phyloP scores from a whole-genome alignment of 2,888 invertebrate species.

The Myopa testacea region DNA sequence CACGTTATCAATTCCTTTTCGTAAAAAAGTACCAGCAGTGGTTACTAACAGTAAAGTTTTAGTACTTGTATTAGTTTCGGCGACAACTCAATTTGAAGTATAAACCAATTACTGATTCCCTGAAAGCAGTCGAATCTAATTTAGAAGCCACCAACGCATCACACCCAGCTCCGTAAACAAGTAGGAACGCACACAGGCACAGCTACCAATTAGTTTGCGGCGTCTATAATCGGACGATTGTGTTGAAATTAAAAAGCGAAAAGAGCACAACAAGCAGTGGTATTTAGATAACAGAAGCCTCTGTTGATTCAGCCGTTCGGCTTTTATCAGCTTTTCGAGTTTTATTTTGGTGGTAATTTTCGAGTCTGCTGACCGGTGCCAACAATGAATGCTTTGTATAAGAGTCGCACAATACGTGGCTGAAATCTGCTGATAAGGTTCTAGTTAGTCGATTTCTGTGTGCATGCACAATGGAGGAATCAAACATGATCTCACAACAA shows the following conservation, averaged over 20 bases:
- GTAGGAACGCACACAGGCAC: background rate
- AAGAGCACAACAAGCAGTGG: background rate
- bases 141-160: too few species aligned
- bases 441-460: background rate
- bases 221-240: conserved; percentile 33
- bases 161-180: background rate
- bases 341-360: too few species aligned
- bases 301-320: background rate
- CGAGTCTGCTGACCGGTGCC: background rate
- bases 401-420: background rate
- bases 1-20: background rate
- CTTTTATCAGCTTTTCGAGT: background rate
- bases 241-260: conserved; percentile 19
- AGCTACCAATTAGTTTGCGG: too few species aligned
- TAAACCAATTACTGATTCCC: too few species aligned
- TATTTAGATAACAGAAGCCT: background rate
- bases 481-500: conserved; percentile 4
- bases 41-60: too few species aligned
- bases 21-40: too few species aligned
- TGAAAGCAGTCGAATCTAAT: too few species aligned
- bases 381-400: conserved; percentile 4
- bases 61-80: too few species aligned
- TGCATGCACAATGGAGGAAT: background rate
- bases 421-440: background rate
- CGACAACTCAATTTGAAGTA: too few species aligned